Base-by-base conservation (phyloP, 2,113 vertebrate genomes). In the Crypturellus undulatus region DNA sequence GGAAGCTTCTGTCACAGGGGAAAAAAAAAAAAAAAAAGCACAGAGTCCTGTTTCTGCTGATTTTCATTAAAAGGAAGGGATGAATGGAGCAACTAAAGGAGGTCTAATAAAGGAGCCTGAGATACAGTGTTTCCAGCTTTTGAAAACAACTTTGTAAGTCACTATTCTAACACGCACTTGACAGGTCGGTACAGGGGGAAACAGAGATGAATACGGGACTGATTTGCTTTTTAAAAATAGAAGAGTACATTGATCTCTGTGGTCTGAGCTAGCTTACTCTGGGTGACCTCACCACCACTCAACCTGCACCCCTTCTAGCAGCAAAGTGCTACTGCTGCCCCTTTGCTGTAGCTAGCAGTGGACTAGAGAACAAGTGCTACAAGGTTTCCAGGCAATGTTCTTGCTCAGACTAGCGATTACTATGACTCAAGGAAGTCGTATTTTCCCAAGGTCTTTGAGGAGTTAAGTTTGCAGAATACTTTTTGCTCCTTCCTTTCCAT, bases 381-480 rank as follows among this genome's bases (percentile, higher is more conserved):
- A 81, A 67, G 2, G n/a, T 64, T 71, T 84, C 54, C 59, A 49
- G 47, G 26, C 65, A 0, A 45, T 65, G 32, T 13, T 49, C 56
- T 73, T 40, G 64, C 71, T 64, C 62, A 69, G 6, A 13, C 25
- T 49, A 20, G 21, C 14, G 34, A 38, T 25, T 24, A 17, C 32
- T 64, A 5, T 42, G 42, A 84, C 17, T 88, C 38, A 68, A 67
- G 47, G n/a, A 25, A 32, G 22, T 32, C 25, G 43, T 67, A 0
- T 8, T 70, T 54, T 38, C 38, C 7, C 54, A 36, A n/a, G 63
- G 36, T 11, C 30, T 94, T 79, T 0, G 1, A 84, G 56, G 64
- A 93, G 77, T 84, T 91, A 71, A 92, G 25, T 60, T 47, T 90
- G 26, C 36, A 76, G 58, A 93, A 88, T 38, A 58, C 14, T 86